Conservation (phyloP, 2,797 vertebrate species). For the Lacerta agilis region DNA sequence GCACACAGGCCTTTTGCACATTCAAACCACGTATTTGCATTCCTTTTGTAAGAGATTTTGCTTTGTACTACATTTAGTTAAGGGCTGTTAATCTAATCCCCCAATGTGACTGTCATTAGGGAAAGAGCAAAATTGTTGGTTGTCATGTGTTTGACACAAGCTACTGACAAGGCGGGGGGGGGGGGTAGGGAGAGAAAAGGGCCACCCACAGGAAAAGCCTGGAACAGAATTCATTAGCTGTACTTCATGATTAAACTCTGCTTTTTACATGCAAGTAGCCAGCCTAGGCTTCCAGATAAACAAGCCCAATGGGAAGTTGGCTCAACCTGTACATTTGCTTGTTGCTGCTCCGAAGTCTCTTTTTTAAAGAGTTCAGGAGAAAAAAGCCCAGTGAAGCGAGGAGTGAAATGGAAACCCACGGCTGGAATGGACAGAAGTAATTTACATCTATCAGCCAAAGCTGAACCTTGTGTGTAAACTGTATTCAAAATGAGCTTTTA, state of each 20-base stretch:
- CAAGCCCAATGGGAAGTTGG: neutral
- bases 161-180: slow-evolving; percentile 18
- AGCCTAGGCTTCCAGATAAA: neutral
- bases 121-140: slow-evolving; percentile 50
- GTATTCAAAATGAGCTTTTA: neutral
- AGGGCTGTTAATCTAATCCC: slow-evolving; percentile 61
- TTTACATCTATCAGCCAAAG: neutral
- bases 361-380: neutral
- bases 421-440: neutral
- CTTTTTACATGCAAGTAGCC: neutral
- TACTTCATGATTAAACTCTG: neutral
- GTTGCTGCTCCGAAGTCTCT: neutral
- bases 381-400: neutral
- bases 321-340: neutral
- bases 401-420: neutral
- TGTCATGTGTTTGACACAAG: slow-evolving; percentile 50
- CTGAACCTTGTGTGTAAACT: neutral
- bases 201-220: slow-evolving; percentile 1
- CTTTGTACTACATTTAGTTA: slow-evolving; percentile 33
- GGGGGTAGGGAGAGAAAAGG: neutral
- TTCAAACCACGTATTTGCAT: slow-evolving; percentile 15
- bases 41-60: slow-evolving; percentile 33
- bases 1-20: neutral
- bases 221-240: slow-evolving; percentile 1
- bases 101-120: slow-evolving; percentile 64